Conservation (phyloP, 2,797 vertebrate species). For the Sebastes steindachneri region DNA sequence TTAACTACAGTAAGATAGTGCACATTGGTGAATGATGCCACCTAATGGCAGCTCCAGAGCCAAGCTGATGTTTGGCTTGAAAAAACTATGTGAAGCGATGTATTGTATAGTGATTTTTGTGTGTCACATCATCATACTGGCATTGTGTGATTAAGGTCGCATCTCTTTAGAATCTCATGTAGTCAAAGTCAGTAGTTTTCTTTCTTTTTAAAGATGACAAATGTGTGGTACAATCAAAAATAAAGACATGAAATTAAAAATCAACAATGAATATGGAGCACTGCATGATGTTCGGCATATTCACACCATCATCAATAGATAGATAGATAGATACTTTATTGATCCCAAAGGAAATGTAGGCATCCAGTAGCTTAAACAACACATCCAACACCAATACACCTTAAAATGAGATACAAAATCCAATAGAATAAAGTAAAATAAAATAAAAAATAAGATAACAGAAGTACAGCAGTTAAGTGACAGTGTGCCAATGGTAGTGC, state of each 20-base stretch:
- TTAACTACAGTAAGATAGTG: neutral
- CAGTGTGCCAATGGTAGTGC: no score
- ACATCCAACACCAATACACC: fast-evolving
- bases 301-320: neutral
- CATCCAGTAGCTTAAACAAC: no score
- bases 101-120: neutral
- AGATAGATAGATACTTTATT: no score
- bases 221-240: neutral
- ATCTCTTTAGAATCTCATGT: neutral
- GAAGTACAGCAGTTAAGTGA: no score
- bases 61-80: neutral
- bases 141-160: neutral
- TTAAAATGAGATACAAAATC: no score
- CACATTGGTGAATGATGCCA: slow-evolving; percentile 6
- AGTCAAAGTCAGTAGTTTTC: neutral
- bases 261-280: neutral
- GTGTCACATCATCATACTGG: neutral
- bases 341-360: no score
- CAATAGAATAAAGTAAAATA: no score
- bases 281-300: no score
- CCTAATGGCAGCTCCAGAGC: slow-evolving; percentile 13
- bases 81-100: neutral
- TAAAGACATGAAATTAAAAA: neutral
- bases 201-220: neutral
- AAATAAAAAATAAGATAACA: no score